Conservation (phyloP, 2,888 invertebrate species). For the Trachelus troglodyta region DNA sequence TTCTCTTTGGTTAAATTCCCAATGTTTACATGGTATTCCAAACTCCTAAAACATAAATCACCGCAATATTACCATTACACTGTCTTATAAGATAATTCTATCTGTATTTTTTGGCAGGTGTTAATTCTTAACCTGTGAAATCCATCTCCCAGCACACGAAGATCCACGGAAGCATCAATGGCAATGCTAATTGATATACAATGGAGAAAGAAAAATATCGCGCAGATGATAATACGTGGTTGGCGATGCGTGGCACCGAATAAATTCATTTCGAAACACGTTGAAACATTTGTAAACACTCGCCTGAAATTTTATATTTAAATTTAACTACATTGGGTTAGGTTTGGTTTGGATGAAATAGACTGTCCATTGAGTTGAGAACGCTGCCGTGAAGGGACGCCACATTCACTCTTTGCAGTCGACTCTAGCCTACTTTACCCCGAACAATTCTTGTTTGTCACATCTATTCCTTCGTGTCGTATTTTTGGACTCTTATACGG, state of each 20-base stretch:
- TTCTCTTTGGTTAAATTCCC: slow-evolving; percentile 36
- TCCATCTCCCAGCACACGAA: slow-evolving; percentile 51
- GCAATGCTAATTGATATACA: slow-evolving; percentile 14
- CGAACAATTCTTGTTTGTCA: background rate
- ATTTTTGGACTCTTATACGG: background rate
- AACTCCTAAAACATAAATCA: slow-evolving; percentile 35
- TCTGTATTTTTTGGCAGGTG: background rate
- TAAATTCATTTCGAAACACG: background rate
- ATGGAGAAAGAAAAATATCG: background rate
- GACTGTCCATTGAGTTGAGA: background rate
- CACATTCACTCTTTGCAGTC: background rate
- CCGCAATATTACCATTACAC: background rate
- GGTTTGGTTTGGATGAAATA: background rate
- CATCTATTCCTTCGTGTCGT: background rate
- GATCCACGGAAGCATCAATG: slow-evolving; percentile 37
- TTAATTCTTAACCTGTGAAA: slow-evolving; percentile 57
- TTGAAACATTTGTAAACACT: background rate
- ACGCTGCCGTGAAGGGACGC: slow-evolving; percentile 10
- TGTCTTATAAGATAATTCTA: background rate
- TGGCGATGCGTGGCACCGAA: background rate
- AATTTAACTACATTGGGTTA: background rate
- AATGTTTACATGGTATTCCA: slow-evolving; percentile 46
- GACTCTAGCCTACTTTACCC: background rate
- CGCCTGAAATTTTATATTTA: background rate
- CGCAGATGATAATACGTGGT: background rate